Conservation (phyloP, 2,888 invertebrate species). For the Brachylomia viminalis region DNA sequence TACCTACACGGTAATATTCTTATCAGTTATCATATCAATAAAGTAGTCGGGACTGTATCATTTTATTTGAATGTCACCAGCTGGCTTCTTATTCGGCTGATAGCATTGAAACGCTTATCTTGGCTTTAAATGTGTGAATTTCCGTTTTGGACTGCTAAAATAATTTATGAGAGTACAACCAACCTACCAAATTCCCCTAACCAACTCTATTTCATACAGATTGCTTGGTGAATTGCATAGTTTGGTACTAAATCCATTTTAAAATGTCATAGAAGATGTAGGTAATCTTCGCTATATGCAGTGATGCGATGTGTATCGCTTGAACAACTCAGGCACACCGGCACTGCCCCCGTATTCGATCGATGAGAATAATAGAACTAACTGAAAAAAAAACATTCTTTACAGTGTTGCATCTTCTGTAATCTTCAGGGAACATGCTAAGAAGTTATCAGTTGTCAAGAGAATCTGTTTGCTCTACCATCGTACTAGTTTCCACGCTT, state of each 20-base stretch:
- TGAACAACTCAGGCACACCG: background rate
- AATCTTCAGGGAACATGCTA: background rate
- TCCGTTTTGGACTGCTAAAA: slow-evolving; percentile 4
- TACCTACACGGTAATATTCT: slow-evolving; percentile 29
- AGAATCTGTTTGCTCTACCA: slow-evolving; percentile 14
- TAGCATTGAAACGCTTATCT: slow-evolving; percentile 43
- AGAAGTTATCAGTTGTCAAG: slow-evolving; percentile 19
- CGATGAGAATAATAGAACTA: background rate
- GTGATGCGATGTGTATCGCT: background rate
- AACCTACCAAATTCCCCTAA: background rate
- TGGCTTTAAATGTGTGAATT: slow-evolving; percentile 8
- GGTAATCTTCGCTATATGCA: background rate
- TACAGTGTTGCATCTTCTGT: background rate
- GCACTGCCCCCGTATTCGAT: background rate
- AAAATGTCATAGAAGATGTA: background rate
- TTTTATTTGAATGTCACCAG: slow-evolving; percentile 46
- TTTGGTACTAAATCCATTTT: background rate
- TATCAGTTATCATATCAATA: slow-evolving; percentile 54
- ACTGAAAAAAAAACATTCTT: background rate
- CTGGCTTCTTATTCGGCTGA: slow-evolving; percentile 34
- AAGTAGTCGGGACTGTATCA: slow-evolving; percentile 28
- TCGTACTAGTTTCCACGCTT: slow-evolving; percentile 29
- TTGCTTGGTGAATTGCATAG: background rate
- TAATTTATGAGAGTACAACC: background rate
- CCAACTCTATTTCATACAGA: background rate